phyloP scores from a whole-genome alignment of 2,888 invertebrate genomes.

The Exephanes ischioxanthus region DNA sequence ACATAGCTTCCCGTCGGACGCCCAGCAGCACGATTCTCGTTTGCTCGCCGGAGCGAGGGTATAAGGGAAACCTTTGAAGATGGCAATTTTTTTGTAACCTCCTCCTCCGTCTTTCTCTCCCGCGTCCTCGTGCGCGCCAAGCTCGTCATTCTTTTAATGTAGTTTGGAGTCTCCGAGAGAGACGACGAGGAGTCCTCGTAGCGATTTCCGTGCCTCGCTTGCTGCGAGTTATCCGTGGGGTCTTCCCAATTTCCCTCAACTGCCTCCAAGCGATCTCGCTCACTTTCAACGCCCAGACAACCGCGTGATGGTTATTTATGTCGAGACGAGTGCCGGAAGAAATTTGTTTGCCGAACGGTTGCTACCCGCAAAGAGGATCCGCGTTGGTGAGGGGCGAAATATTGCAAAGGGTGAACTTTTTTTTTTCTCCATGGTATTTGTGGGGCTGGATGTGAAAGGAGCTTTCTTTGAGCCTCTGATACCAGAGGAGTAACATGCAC shows the following conservation, averaged over 20 bases:
- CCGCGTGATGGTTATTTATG: slow-evolving; percentile 61
- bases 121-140: slow-evolving; percentile 41
- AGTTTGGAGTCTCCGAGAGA: slow-evolving; percentile 58
- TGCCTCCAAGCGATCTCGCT: slow-evolving; percentile 39
- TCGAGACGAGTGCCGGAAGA: slow-evolving; percentile 53
- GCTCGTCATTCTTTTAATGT: slow-evolving; percentile 64
- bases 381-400: slow-evolving; percentile 2
- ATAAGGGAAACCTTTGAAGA: slow-evolving; percentile 66
- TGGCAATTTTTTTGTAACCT: slow-evolving; percentile 59
- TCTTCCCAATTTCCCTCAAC: slow-evolving; percentile 56
- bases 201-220: slow-evolving; percentile 48
- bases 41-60: slow-evolving; percentile 42
- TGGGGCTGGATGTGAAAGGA: background rate
- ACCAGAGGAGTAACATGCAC: background rate
- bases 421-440: background rate
- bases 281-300: slow-evolving; percentile 60
- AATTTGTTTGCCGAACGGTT: slow-evolving; percentile 62
- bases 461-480: background rate
- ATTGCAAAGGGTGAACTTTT: background rate
- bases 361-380: slow-evolving; percentile 32
- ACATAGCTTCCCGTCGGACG: slow-evolving; percentile 58
- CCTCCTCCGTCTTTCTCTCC: slow-evolving; percentile 43
- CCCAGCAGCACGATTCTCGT: slow-evolving; percentile 34
- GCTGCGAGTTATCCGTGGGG: slow-evolving; percentile 9
- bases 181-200: slow-evolving; percentile 53